A percentile compares a stretch with the other conserved stretches of the same genome.
Conservation (phyloP, 2,113 vertebrate genomes). For the Capreolus pygargus region DNA sequence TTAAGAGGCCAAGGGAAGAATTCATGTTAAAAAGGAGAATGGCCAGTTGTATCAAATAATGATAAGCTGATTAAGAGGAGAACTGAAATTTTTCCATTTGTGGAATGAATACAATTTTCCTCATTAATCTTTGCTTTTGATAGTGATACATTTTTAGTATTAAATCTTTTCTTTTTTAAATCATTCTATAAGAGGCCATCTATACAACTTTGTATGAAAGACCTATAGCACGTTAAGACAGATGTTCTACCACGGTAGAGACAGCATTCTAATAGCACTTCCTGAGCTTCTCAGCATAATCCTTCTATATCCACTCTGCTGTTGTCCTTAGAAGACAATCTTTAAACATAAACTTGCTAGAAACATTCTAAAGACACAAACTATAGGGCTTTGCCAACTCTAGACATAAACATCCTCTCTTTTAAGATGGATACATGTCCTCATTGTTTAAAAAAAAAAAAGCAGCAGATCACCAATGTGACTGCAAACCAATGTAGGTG, state of each 20-base stretch:
- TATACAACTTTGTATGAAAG: not conserved
- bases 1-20: not conserved
- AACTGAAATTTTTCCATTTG: not conserved
- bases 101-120: not conserved
- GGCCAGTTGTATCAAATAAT: not conserved
- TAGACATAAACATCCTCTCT: not conserved
- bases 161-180: not conserved
- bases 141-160: not conserved
- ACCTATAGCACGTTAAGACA: not conserved
- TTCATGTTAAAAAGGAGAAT: not conserved
- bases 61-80: not conserved
- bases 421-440: not conserved
- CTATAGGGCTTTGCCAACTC: not conserved
- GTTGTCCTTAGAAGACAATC: not conserved
- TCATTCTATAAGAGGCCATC: not conserved
- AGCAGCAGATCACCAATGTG: not conserved
- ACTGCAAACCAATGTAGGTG: not conserved
- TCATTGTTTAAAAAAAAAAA: not conserved
- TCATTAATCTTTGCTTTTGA: conserved; percentile 1
- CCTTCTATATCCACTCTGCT: not conserved
- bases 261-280: not conserved
- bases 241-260: not conserved
- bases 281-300: not conserved
- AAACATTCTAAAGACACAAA: not conserved
- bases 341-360: not conserved